Conservation (phyloP, 2,888 invertebrate genomes). For the Tolmerus cingulatus region DNA sequence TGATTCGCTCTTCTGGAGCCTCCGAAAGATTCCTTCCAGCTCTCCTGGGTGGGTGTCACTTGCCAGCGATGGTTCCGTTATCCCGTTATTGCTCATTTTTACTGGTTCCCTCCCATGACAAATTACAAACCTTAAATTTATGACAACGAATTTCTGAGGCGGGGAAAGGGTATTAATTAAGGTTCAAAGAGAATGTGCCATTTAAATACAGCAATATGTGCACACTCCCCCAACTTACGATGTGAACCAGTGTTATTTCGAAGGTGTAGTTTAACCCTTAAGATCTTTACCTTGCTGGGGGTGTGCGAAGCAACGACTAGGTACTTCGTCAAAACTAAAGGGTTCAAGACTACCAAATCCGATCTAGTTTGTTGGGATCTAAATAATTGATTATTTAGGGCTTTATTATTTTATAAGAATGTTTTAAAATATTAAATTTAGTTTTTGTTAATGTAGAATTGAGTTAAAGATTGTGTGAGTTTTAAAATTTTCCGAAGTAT, state of each 20-base stretch:
- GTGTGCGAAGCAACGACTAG: too few species aligned
- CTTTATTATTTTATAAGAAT: too few species aligned
- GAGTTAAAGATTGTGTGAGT: too few species aligned
- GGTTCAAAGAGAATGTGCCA: conserved; percentile 17
- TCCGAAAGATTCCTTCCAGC: neutral
- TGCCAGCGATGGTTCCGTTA: conserved; percentile 10
- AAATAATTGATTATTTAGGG: too few species aligned
- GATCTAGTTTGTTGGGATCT: too few species aligned
- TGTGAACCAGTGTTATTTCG: neutral
- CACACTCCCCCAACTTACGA: neutral
- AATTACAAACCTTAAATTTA: conserved; percentile 38
- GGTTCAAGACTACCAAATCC: too few species aligned
- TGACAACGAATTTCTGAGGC: conserved; percentile 5
- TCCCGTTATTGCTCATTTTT: conserved; percentile 22
- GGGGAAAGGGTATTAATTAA: conserved; percentile 26
- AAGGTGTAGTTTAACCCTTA: neutral
- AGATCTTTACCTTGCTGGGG: neutral
- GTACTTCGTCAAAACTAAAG: too few species aligned
- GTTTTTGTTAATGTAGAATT: too few species aligned
- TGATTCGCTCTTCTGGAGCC: neutral
- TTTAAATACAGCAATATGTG: conserved; percentile 4
- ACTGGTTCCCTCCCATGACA: conserved; percentile 27
- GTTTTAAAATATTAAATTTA: too few species aligned
- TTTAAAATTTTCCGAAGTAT: too few species aligned
- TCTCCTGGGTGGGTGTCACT: neutral